Conservation (phyloP, 2,797 vertebrate genomes). For the Mycteria americana region DNA sequence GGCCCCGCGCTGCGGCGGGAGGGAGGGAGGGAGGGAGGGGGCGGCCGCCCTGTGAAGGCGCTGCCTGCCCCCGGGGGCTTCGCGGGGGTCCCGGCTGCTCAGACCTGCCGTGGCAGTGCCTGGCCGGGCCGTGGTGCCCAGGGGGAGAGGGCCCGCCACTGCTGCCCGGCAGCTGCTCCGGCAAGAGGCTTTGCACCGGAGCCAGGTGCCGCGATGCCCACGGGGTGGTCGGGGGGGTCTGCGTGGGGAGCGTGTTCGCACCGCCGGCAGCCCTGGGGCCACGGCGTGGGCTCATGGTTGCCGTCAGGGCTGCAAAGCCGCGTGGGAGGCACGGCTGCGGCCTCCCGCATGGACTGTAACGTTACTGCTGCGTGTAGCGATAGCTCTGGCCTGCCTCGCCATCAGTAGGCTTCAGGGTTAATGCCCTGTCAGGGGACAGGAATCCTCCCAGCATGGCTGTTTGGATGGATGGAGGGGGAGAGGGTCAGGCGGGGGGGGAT, state of each 20-base stretch:
- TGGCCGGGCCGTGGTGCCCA: fast-evolving
- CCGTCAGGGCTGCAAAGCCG: fast-evolving
- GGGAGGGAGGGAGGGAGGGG: too few relatives aligned
- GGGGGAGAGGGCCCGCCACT: too few relatives aligned
- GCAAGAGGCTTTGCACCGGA: neutral
- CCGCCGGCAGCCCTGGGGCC: neutral
- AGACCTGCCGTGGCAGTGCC: neutral
- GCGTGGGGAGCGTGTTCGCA: fast-evolving
- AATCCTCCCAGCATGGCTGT: neutral
- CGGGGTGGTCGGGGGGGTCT: fast-evolving
- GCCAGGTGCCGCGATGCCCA: neutral
- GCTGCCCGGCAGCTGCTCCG: fast-evolving
- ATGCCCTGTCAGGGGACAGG: neutral
- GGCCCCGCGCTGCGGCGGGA: fast-evolving
- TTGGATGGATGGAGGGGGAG: neutral
- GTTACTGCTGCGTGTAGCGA: fast-evolving
- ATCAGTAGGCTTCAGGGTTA: slow-evolving; percentile 11
- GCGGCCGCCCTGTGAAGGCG: neutral
- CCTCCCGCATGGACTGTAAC: fast-evolving
- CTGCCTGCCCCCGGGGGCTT: neutral
- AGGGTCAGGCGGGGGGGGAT: neutral
- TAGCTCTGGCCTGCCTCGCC: neutral
- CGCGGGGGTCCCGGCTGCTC: neutral
- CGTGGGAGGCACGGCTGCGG: neutral
- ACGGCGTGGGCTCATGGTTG: fast-evolving